Base-by-base conservation (phyloP, 2,113 vertebrate genomes). In the Nannospalax galili region DNA sequence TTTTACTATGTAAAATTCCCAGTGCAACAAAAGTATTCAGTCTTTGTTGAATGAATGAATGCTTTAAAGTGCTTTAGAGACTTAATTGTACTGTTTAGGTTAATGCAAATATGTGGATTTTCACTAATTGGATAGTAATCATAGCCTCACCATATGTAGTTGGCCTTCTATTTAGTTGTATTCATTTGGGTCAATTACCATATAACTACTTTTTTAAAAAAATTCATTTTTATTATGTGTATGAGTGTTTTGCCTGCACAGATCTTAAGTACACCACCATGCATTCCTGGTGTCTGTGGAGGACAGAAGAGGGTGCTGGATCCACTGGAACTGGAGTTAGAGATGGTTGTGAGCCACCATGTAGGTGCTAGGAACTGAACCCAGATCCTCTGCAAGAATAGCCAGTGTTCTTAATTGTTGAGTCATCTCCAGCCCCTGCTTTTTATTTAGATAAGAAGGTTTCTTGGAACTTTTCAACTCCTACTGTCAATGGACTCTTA, bases 361-460 rank as follows among this genome's bases (percentile, higher is more conserved):
- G 48, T 52, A 11, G 48, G 48, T 52, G 48, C 48, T 52, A 11
- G 48, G 11, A 52, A 52, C 48, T 52, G 48, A 52, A 52, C 48
- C 48, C 48, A 52, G 48, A 11, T 52, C 48, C 48, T 52, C 11
- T 6, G 48, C 48, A 7, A 11, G 48, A 52, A 11, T 11, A 52
- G 48, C 48, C 48, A 52, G 48, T 52, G 48, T 11, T 52, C 48
- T 52, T 52, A 52, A 52, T 11, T 52, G 6, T 11, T 52, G 48
- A 52, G 48, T 11, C 48, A 52, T 52, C 48, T 52, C 48, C 11
- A 52, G 48, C 48, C 48, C 11, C 48, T 52, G 48, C 32, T 93
- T 95, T 95, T 84, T 65, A 80, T 87, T 73, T 73, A 74, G 42
- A 32, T 92, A 82, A 60, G 58, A 96, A 93, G 48, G n/a, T 45